Percentiles rank a stretch among this genome's conserved stretches.
Conservation (phyloP, 2,113 vertebrate genomes). For the Tylochromis polylepis region DNA sequence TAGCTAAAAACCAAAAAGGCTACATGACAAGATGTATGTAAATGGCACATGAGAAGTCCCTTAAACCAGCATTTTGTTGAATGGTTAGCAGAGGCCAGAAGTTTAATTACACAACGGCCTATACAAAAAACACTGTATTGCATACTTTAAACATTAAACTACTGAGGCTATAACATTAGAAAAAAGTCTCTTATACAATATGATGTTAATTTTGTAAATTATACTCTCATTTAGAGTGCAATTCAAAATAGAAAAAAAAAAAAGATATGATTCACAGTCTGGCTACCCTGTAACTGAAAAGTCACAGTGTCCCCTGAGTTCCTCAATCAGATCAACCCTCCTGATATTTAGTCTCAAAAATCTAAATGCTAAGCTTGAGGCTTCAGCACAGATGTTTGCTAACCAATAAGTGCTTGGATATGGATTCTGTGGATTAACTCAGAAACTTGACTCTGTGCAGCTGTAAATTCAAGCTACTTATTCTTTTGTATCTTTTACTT, state of each 20-base stretch:
- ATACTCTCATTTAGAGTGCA: not conserved
- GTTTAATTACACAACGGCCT: not conserved
- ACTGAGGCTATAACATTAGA: not conserved
- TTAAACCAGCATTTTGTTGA: not conserved
- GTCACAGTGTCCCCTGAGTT: not conserved
- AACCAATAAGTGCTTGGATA: not conserved
- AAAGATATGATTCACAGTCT: not conserved
- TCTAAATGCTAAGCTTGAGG: not conserved
- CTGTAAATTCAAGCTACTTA: not conserved
- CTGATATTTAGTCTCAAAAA: not conserved
- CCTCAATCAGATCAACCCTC: not conserved
- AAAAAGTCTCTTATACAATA: not conserved
- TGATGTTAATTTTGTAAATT: not conserved
- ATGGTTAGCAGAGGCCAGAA: not conserved
- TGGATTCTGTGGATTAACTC: not conserved
- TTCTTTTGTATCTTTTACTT: not conserved
- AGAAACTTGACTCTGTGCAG: not conserved
- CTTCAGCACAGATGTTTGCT: not conserved
- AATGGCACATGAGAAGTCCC: not conserved
- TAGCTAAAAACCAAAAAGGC: not conserved
- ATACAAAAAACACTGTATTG: not conserved
- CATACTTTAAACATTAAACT: not conserved
- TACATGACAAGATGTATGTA: not conserved
- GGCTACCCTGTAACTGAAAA: accelerated
- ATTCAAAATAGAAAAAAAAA: not conserved